Evolutionary conservation across 2,888 invertebrate species (phyloP).

Genomic region (Oxycera nigricornis): DNA sequence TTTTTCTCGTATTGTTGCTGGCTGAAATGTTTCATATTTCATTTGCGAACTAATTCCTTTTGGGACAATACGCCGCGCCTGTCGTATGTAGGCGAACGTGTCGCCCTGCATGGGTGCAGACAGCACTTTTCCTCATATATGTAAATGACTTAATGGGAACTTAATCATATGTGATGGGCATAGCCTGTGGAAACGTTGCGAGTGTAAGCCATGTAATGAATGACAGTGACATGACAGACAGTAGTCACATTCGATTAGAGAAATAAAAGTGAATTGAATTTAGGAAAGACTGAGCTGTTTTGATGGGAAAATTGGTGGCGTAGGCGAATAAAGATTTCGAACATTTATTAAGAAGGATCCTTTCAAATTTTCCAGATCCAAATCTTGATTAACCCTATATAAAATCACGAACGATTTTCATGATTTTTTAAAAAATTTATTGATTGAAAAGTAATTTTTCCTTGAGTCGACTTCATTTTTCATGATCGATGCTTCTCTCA

Average conservation of each 20-base stretch:
- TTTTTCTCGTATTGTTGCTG: neutral
- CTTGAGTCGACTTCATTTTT: no score
- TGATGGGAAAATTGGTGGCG: no score
- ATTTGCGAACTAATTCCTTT: neutral
- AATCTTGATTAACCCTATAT: no score
- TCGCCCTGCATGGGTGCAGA: neutral
- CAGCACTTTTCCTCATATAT: neutral
- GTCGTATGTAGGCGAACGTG: neutral
- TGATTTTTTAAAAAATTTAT: no score
- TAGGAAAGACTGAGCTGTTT: no score
- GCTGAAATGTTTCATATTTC: neutral
- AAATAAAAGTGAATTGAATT: neutral
- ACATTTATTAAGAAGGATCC: no score
- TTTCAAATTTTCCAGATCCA: no score
- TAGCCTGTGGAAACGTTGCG: neutral
- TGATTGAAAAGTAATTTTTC: no score
- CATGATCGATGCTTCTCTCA: no score
- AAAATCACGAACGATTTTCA: no score
- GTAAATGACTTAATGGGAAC: slow-evolving; percentile 37
- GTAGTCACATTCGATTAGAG: slow-evolving; percentile 31
- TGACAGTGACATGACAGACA: slow-evolving; percentile 34
- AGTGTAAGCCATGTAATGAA: slow-evolving; percentile 27
- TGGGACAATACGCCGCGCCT: neutral
- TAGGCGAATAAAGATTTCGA: no score
- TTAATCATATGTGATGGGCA: slow-evolving; percentile 31